These are phyloP conservation scores for Silurus meridionalis DNA, from an alignment of 2,113 vertebrate species.

Conservation along the genomic window DNA sequence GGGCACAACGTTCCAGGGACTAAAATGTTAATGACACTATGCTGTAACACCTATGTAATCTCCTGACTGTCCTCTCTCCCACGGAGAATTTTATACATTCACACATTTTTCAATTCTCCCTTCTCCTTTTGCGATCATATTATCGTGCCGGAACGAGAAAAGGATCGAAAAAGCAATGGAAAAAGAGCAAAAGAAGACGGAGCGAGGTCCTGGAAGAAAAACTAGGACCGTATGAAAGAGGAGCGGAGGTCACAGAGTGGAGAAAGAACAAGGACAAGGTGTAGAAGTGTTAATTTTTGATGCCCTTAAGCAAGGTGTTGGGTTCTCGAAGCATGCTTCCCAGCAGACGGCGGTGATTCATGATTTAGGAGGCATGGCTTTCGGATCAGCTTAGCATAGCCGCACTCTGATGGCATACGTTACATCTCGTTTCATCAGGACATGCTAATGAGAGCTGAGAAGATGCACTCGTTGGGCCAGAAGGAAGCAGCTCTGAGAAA, in stretches of 20 bases:
- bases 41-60: constrained; percentile 58
- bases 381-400: constrained; percentile 66
- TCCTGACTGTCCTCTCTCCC: constrained; percentile 34
- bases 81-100: not conserved
- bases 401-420: constrained; percentile 68
- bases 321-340: not conserved
- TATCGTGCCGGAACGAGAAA: not conserved
- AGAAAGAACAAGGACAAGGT: constrained; percentile 48
- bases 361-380: constrained; percentile 73
- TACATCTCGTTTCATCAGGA: constrained; percentile 79
- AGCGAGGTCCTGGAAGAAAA: constrained; percentile 23
- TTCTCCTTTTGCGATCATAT: not conserved
- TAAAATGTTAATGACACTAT: constrained; percentile 59
- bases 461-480: constrained; percentile 42
- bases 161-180: not conserved
- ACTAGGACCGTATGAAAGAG: constrained; percentile 13
- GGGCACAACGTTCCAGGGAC: constrained; percentile 34
- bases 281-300: constrained; percentile 75
- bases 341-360: constrained; percentile 70
- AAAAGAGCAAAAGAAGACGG: constrained; percentile 6
- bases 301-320: constrained; percentile 61
- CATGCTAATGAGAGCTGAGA: constrained; percentile 74
- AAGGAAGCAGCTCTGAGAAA: constrained; percentile 1
- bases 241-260: constrained; percentile 28
- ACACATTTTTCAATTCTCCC: not conserved